phyloP scores from a whole-genome alignment of 2,113 vertebrate species.

The Atlantisia rogersi region DNA sequence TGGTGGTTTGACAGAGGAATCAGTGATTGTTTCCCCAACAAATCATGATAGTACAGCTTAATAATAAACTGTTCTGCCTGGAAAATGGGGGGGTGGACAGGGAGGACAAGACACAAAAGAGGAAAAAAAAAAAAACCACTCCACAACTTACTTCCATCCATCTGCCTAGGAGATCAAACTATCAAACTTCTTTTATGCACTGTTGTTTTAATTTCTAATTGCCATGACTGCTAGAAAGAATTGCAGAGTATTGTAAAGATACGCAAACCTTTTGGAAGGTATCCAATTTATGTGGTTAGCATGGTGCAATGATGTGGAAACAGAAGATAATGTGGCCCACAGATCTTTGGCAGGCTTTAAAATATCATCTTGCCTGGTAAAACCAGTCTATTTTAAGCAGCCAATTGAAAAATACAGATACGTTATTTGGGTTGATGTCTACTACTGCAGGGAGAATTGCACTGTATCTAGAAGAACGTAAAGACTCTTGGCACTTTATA shows the following conservation, averaged over 20 bases:
- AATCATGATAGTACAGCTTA: background rate
- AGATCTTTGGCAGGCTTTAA: constrained; percentile 16
- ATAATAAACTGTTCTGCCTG: background rate
- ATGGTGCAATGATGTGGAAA: constrained; percentile 12
- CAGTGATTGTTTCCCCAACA: background rate
- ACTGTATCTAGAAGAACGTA: background rate
- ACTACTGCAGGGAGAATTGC: background rate
- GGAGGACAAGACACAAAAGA: background rate
- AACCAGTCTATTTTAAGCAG: background rate
- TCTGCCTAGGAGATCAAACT: background rate
- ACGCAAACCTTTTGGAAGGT: background rate
- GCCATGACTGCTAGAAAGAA: background rate
- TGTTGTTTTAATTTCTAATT: constrained; percentile 1
- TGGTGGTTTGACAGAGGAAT: background rate
- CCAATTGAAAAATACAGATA: constrained; percentile 1
- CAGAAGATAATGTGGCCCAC: background rate
- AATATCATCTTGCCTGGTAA: background rate
- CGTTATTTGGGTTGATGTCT: background rate
- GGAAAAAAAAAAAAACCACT: background rate
- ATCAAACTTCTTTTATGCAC: background rate
- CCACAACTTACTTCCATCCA: background rate
- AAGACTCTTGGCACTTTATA: background rate
- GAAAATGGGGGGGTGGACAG: background rate
- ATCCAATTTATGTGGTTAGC: constrained; percentile 4
- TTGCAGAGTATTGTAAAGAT: background rate